These are phyloP conservation scores for Typhlomys cinereus DNA, from an alignment of 2,113 vertebrate genomes.

Conservation along the genomic window DNA sequence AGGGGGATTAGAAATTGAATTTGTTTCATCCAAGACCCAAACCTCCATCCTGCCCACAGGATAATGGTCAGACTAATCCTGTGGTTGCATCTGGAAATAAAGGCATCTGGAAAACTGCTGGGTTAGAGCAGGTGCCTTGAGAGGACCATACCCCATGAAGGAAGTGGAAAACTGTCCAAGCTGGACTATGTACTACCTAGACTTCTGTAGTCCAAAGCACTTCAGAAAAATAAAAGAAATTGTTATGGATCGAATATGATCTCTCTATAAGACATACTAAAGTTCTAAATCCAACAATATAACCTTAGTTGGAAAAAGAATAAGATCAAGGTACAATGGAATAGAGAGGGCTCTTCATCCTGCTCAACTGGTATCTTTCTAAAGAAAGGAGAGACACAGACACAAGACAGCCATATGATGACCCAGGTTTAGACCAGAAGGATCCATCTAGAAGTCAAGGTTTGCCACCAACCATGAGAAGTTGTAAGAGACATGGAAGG, in stretches of 20 bases:
- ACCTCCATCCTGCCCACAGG: neutral
- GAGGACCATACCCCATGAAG: neutral
- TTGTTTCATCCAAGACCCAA: neutral
- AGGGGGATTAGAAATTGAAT: neutral
- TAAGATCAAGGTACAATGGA: neutral
- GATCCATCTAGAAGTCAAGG: neutral
- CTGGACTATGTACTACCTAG: neutral
- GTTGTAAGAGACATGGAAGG: neutral
- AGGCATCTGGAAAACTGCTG: neutral
- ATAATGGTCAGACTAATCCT: neutral
- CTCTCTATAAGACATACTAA: neutral
- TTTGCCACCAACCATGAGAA: neutral
- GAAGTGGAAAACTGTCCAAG: neutral
- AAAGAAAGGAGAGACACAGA: neutral
- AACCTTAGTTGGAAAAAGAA: neutral
- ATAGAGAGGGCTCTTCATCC: neutral
- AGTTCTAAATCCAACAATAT: neutral
- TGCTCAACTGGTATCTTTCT: neutral
- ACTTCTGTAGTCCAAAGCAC: slow-evolving; percentile 9
- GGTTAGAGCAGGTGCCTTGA: neutral
- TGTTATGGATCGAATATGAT: neutral
- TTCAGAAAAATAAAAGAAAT: neutral
- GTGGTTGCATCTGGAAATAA: neutral
- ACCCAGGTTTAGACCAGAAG: neutral
- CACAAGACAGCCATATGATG: neutral